These are phyloP conservation scores for Macropodus opercularis DNA, from an alignment of 2,797 vertebrate species.

Conservation along the genomic window DNA sequence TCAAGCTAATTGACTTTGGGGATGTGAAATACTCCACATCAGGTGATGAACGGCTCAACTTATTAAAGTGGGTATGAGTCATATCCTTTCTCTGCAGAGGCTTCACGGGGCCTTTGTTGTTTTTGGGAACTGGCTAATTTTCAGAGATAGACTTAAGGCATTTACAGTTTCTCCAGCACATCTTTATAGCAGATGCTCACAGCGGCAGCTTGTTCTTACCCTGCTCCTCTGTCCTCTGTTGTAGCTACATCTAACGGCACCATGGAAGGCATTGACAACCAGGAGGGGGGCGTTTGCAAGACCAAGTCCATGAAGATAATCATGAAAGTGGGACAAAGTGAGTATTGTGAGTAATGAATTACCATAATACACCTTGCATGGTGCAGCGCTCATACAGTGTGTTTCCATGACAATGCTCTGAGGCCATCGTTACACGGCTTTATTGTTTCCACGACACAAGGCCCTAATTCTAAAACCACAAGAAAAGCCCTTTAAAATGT, in stretches of 20 bases:
- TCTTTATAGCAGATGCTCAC: not conserved
- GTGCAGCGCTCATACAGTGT: not conserved
- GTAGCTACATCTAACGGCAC: constrained; percentile 98
- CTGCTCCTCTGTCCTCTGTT: constrained; percentile 10
- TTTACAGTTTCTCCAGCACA: constrained; percentile 11
- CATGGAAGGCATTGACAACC: constrained; percentile 98
- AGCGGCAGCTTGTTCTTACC: constrained; percentile 32
- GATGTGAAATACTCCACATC: constrained; percentile 49
- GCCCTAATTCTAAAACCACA: too few relatives aligned
- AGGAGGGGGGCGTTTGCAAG: constrained; percentile 98
- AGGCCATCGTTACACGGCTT: constrained; percentile 35
- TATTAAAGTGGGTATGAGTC: constrained; percentile 58
- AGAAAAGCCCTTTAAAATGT: too few relatives aligned
- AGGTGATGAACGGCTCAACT: constrained; percentile 56
- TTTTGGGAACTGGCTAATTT: constrained; percentile 43
- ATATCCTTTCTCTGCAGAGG: constrained; percentile 24
- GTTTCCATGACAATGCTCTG: constrained; percentile 31
- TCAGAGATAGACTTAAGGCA: constrained; percentile 25
- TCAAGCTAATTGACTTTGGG: constrained; percentile 69
- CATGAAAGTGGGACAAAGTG: constrained; percentile 99
- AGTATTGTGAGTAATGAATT: constrained; percentile 68
- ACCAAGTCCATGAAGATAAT: constrained; percentile 99
- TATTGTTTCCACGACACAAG: constrained; percentile 67
- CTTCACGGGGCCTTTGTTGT: constrained; percentile 24
- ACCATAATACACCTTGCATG: not conserved